These are phyloP conservation scores for Balearica regulorum DNA, from an alignment of 2,797 vertebrate species.

Conservation along the genomic window DNA sequence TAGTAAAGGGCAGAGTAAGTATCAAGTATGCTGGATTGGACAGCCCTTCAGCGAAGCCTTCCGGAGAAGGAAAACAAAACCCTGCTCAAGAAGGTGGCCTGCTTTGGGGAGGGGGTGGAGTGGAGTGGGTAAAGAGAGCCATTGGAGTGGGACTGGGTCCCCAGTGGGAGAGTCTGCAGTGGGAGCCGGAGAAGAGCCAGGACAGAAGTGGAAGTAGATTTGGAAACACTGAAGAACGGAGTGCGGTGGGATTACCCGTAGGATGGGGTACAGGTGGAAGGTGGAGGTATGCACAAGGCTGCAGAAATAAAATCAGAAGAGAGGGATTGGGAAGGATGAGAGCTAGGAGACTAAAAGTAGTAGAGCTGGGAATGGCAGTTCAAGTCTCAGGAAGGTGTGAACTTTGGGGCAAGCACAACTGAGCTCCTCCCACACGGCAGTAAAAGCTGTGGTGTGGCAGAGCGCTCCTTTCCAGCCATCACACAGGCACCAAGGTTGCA, in stretches of 20 bases:
- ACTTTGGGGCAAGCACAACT: not conserved
- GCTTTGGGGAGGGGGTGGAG: not conserved
- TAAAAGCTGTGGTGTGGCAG: not conserved
- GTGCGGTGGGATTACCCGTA: not conserved
- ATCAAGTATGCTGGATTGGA: not conserved
- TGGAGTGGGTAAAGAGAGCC: not conserved
- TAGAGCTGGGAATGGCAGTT: not conserved
- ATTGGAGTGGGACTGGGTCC: not conserved
- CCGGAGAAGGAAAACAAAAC: not conserved
- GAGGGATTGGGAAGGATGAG: not conserved
- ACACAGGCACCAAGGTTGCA: not conserved
- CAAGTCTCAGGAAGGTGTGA: not conserved
- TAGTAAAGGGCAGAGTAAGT: not conserved
- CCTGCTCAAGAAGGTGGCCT: not conserved
- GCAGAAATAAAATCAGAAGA: not conserved
- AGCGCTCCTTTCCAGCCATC: not conserved
- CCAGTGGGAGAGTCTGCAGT: not conserved
- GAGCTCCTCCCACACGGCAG: not conserved
- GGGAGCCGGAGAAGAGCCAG: not conserved
- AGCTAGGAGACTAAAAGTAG: not conserved
- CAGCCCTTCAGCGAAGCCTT: not conserved
- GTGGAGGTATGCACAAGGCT: not conserved
- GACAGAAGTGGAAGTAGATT: not conserved
- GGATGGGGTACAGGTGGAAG: not conserved
- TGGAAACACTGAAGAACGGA: not conserved